These are phyloP conservation scores for Lindbergichthys nudifrons DNA, from an alignment of 2,797 vertebrate species.

Conservation along the genomic window DNA sequence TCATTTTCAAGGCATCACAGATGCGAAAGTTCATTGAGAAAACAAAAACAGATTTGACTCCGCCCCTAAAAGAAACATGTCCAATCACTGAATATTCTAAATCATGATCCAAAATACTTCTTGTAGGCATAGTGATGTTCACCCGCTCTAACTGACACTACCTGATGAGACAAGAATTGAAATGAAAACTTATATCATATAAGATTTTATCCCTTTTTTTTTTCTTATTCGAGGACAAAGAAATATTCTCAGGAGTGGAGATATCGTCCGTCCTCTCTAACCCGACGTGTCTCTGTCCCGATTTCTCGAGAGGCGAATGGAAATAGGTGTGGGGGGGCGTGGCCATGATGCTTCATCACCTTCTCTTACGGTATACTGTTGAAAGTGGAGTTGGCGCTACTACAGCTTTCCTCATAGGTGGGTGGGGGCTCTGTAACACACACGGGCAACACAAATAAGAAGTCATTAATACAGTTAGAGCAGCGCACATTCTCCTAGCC, in stretches of 20 bases:
- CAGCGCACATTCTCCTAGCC: neutral
- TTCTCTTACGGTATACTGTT: slow-evolving; percentile 77
- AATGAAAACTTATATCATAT: slow-evolving; percentile 49
- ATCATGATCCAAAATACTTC: slow-evolving; percentile 46
- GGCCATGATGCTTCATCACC: slow-evolving; percentile 24
- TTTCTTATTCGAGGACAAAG: slow-evolving; percentile 29
- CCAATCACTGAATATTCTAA: slow-evolving; percentile 31
- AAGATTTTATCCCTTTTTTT: slow-evolving; percentile 64
- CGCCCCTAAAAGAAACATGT: slow-evolving; percentile 18
- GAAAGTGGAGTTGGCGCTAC: slow-evolving; percentile 85
- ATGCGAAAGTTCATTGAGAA: slow-evolving; percentile 61
- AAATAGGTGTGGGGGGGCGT: slow-evolving; percentile 34
- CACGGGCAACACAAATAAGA: slow-evolving; percentile 21
- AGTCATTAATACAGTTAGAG: neutral
- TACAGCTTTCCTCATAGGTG: slow-evolving; percentile 97
- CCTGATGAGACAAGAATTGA: slow-evolving; percentile 46
- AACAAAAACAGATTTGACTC: neutral
- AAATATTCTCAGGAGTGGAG: slow-evolving; percentile 10
- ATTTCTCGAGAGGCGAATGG: slow-evolving; percentile 44
- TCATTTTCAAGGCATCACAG: slow-evolving; percentile 74
- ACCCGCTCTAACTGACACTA: slow-evolving; percentile 43
- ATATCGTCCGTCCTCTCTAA: slow-evolving; percentile 34
- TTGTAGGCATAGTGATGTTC: slow-evolving; percentile 75
- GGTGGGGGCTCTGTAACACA: slow-evolving; percentile 91
- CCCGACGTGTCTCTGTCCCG: slow-evolving; percentile 43